Evolutionary conservation across 1,140 invertebrate genomes (phyloP), one percentile per base, ranked within the genome.

Genomic region (Drosophila varians): DNA sequence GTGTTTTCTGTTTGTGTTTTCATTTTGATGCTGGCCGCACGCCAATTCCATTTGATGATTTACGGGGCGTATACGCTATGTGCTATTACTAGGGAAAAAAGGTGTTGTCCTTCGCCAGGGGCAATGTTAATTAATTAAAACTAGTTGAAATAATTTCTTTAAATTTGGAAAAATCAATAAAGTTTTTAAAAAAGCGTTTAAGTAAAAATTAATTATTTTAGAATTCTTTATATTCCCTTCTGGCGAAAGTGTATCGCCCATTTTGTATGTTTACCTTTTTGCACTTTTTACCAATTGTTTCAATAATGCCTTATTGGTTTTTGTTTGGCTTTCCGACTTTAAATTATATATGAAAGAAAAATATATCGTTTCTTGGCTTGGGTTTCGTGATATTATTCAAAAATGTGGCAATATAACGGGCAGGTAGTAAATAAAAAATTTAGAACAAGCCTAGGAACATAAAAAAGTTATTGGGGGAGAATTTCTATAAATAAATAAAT

Each of bases 1-100:
- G 66, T 64, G 55, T 71, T 80, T 76, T 83, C 66, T 80, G 43
- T 82, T 82, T 61, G 57, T 52, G 47, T 69, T 77, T 77, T 71
- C 69, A 66, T 65, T 75, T 77, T 47, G 61, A 64, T 48, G 74
- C 76, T 86, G 80, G 80, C 82, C 60, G 68, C 55, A 52, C 56
- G 80, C 80, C 82, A 86, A 86, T 48, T 57, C 31, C 42, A 45
- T 38, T 38, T 14, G 11, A 56, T 45, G 42, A 68, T 68, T 66
- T 68, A 57, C 55, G 58, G 46, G 78, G 51, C 49, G 49, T 42
- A 64, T 64, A 25, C 57, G 73, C 25, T 19, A 56, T 69, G 43
- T 42, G 7, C 62, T 70, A 9, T 9, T 34, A 4, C 1, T 0
- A 5, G n/a, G 4, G 6, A 1, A 25, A 26, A 3, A 46, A 38